Percentiles rank a stretch among this genome's conserved stretches.
These are phyloP conservation scores for Acanthurus lineatus DNA, from an alignment of 2,797 vertebrate genomes.

Conservation along the genomic window DNA sequence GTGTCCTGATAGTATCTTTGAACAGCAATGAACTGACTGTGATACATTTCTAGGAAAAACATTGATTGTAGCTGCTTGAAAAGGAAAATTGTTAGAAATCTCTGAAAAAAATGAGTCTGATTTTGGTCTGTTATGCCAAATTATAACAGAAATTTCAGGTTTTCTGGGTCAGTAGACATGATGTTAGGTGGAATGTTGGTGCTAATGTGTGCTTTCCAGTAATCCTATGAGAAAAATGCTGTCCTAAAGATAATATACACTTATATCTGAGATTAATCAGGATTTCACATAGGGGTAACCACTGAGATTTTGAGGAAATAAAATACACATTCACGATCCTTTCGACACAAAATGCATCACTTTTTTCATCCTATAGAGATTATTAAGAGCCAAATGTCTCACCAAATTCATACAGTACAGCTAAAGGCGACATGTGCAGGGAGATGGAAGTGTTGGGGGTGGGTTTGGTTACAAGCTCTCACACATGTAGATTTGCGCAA, in stretches of 20 bases:
- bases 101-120: not conserved
- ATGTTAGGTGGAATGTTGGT: not conserved
- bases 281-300: not conserved
- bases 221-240: constrained; percentile 34
- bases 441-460: not conserved
- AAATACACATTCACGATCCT: constrained; percentile 8
- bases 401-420: constrained; percentile 7
- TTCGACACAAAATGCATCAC: not conserved
- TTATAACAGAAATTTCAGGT: constrained; percentile 3
- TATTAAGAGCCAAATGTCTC: constrained; percentile 14
- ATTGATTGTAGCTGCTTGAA: not conserved
- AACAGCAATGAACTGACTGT: constrained; percentile 46
- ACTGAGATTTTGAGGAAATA: not conserved
- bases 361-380: constrained; percentile 2
- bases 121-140: constrained; percentile 7
- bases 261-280: constrained; percentile 49
- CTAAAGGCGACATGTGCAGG: constrained; percentile 1
- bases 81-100: not conserved
- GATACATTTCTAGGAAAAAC: no score
- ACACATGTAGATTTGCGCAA: constrained; percentile 50
- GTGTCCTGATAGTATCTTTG: constrained; percentile 45
- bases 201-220: constrained; percentile 31
- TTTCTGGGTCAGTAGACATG: constrained; percentile 10
- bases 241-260: constrained; percentile 5
- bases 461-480: constrained; percentile 21